Evolutionary conservation across 2,113 vertebrate genomes (phyloP), one percentile per base, ranked within the genome.

Genomic region (Brachyistius frenatus): DNA sequence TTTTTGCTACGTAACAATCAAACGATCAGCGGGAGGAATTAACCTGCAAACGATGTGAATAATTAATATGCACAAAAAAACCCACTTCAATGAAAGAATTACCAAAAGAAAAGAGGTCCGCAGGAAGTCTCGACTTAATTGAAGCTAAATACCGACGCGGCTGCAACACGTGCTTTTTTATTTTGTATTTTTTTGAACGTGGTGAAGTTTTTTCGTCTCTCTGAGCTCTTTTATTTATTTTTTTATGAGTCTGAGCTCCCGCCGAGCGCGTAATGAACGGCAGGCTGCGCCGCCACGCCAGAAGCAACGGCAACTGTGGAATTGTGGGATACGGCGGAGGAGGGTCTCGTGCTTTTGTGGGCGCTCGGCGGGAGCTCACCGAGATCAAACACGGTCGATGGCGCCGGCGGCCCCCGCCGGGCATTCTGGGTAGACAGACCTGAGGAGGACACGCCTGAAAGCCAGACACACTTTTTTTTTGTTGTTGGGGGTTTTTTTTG

Each of bases 371-470:
- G 90, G 90, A 75, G 86, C 76, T 78, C 39, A 23, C 32, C 13
- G 50, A 85, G 89, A 91, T 93, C 91, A 91, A 91, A 91, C 89
- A 13, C 46, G 23, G 75, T 61, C 80, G 37, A 80, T 87, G 44
- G 75, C 44, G 31, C 57, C 54, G 14, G 76, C 79, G 30, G 80
- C 66, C 11, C 81, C 78, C 69, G 72, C 76, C 46, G 37, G 87
- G 87, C 83, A 68, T 87, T 85, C 73, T 82, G 84, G 82, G 88
- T 76, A 89, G 89, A 89, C 85, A 85, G 85, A 88, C 85, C 79
- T 76, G 67, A 88, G 89, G 85, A 88, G 84, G 79, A 85, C 88
- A 80, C 52, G 84, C 67, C 80, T 64, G 55, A 60, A 73, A 88
- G 30, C 72, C 80, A 85, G 83, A 86, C 78, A 23, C 71, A 41